A percentile compares a stretch with the other conserved stretches of the same genome.
Evolutionary conservation across 2,797 vertebrate genomes (phyloP).

Genomic region (Adrianichthys oophorus): DNA sequence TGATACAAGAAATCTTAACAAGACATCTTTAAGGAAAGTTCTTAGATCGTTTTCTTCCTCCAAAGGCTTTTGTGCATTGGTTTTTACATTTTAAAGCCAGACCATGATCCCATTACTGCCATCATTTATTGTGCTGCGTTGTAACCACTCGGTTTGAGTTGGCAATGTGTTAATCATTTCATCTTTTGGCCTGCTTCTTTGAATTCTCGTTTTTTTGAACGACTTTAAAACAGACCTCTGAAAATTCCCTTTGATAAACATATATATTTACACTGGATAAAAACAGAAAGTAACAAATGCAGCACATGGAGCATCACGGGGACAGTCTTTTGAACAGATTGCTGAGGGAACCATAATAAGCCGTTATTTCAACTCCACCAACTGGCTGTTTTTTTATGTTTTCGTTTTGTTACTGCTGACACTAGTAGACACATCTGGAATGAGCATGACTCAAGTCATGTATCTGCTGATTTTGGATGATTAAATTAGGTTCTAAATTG

Average conservation of each 20-base stretch:
- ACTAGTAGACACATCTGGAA: slow-evolving; percentile 33
- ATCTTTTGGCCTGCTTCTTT: slow-evolving; percentile 57
- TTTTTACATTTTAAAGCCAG: slow-evolving; percentile 29
- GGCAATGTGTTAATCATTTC: slow-evolving; percentile 51
- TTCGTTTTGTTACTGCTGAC: slow-evolving; percentile 29
- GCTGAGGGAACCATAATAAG: slow-evolving; percentile 62
- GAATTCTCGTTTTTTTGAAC: slow-evolving; percentile 65
- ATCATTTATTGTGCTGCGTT: slow-evolving; percentile 27
- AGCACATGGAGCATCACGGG: slow-evolving; percentile 47
- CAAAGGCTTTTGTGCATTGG: slow-evolving; percentile 9
- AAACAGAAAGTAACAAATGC: slow-evolving; percentile 64
- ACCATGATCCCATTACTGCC: slow-evolving; percentile 24
- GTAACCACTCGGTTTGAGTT: slow-evolving; percentile 25
- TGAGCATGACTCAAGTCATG: slow-evolving; percentile 21
- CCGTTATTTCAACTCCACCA: slow-evolving; percentile 35
- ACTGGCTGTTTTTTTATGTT: slow-evolving; percentile 56
- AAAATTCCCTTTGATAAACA: slow-evolving; percentile 79
- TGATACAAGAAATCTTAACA: background rate
- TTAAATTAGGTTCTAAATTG: background rate
- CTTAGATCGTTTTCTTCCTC: slow-evolving; percentile 18
- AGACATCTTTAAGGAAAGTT: slow-evolving; percentile 1
- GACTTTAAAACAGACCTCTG: slow-evolving; percentile 60
- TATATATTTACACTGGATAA: slow-evolving; percentile 75
- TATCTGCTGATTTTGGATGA: slow-evolving; percentile 11
- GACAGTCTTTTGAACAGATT: slow-evolving; percentile 65